phyloP scores from a whole-genome alignment of 2,797 vertebrate species.

The Tympanoctomys barrerae region DNA sequence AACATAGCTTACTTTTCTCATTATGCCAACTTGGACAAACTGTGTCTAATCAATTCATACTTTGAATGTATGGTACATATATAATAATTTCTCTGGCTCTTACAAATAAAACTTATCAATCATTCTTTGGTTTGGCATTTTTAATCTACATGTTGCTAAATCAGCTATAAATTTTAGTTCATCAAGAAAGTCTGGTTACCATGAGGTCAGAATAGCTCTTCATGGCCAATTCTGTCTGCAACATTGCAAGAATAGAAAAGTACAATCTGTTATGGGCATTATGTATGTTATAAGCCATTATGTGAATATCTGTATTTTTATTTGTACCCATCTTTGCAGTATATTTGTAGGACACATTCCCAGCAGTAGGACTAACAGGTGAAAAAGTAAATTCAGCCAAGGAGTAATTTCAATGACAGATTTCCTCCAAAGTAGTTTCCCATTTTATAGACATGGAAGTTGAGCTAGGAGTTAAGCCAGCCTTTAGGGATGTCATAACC shows the following conservation, averaged over 20 bases:
- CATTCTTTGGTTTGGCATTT: conserved; percentile 15
- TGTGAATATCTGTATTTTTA: background rate
- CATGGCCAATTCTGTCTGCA: background rate
- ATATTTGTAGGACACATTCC: conserved; percentile 5
- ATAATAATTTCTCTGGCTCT: conserved; percentile 6
- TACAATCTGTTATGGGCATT: background rate
- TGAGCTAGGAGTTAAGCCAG: background rate
- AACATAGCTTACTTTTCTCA: conserved; percentile 26
- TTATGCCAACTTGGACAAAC: background rate
- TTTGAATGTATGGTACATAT: background rate
- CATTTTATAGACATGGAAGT: conserved; percentile 25
- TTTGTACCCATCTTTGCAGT: background rate
- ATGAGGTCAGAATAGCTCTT: conserved; percentile 10
- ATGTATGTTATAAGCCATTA: background rate
- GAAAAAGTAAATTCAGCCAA: background rate
- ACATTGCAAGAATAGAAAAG: conserved; percentile 4
- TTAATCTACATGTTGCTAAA: background rate
- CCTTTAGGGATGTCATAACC: background rate
- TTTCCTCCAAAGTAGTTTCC: background rate
- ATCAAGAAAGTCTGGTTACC: conserved; percentile 15
- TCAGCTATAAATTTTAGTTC: background rate
- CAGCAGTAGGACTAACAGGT: background rate
- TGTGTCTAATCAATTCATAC: background rate
- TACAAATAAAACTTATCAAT: background rate
- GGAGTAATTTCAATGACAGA: background rate